phyloP scores from a whole-genome alignment of 2,113 vertebrate species.

The Ibidorhyncha struthersii region DNA sequence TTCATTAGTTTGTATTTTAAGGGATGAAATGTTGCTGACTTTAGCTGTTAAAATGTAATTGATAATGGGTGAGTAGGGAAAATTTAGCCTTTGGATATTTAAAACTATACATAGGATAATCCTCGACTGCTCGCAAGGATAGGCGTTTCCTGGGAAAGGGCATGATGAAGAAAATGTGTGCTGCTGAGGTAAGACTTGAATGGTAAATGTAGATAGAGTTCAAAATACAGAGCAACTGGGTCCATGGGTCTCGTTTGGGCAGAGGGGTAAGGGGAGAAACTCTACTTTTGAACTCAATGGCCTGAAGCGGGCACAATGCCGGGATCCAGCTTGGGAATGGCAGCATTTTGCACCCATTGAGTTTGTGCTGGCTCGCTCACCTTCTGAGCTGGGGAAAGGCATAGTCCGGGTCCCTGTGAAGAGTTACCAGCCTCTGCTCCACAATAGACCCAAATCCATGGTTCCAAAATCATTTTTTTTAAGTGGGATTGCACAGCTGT shows the following conservation, averaged over 20 bases:
- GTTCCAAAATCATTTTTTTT: neutral
- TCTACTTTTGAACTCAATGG: fast-evolving
- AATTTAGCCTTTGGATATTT: neutral
- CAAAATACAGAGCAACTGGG: neutral
- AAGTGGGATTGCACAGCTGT: neutral
- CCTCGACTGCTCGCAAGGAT: neutral
- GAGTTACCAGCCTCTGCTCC: neutral
- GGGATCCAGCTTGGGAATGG: neutral
- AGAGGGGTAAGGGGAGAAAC: neutral
- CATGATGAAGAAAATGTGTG: neutral
- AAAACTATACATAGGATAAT: neutral
- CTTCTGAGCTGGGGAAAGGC: neutral
- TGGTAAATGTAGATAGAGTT: neutral
- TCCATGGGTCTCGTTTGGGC: fast-evolving
- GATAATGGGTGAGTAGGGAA: neutral
- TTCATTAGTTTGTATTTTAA: neutral
- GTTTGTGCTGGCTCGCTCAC: neutral
- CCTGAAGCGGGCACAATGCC: fast-evolving
- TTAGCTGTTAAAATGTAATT: neutral
- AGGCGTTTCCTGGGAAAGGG: neutral
- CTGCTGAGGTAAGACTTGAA: neutral
- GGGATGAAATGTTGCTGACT: neutral
- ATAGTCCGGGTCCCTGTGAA: fast-evolving
- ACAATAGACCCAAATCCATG: neutral
- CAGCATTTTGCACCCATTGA: neutral